Base-by-base conservation (phyloP, 64 coral and sea anemone species). In the Cladopsammia gracilis region DNA sequence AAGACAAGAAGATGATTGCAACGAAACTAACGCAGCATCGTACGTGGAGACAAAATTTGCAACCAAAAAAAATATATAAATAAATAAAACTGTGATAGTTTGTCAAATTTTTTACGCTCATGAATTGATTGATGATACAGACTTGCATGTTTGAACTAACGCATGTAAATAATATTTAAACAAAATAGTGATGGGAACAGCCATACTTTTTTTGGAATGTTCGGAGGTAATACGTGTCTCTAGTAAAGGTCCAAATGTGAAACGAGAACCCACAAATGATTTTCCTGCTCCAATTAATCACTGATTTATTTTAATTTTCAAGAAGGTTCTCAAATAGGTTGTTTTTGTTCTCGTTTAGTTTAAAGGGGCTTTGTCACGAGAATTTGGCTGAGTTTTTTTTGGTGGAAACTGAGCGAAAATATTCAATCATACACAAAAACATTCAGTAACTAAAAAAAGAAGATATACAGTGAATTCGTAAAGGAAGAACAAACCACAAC, bases 81-180 rank as follows among this genome's bases (percentile, higher is more conserved):
- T 5, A 59, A 34, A 34, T 58, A 14, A 82, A 60, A 34, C 10
- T 62, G 64, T 18, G 24, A 82, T n/a, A 82, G 58, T 47, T 82
- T 82, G 43, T 82, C 23, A 80, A 80, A 25, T 57, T 80, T 60
- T 80, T 82, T 64, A 64, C 79, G 5, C 43, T 44, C 4, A 9
- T 73, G 70, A 64, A 64, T 45, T 45, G 60, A 80, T 10, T 82
- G 79, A 82, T 82, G 64, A 25, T 48, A 82, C 25, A 46, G 79
- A 82, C 79, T 64, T 82, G 79, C 79, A 82, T 82, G 79, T 82
- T 82, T 82, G 19, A 82, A 43, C 26, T 64, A 64, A 25, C 59
- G 79, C 79, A 82, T 82, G 79, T 82, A 47, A 82, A 82, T 82
- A 11, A 15, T 82, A 82, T 82, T 82, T 82, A 82, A 73, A 82